phyloP scores from a whole-genome alignment of 2,113 vertebrate genomes.

The Rhinolophus sinicus region DNA sequence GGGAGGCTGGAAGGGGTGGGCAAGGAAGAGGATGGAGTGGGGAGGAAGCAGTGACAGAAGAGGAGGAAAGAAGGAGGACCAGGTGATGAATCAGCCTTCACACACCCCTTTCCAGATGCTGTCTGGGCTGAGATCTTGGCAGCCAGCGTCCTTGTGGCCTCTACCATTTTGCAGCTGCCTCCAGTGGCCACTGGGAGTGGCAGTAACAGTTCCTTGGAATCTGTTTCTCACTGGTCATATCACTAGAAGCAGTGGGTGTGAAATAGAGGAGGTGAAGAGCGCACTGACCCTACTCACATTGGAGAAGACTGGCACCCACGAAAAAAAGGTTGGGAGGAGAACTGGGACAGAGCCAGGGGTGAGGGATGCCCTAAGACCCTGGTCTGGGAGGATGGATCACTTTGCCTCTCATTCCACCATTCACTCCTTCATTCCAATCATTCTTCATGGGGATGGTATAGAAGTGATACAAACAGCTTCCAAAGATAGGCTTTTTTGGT shows the following conservation, averaged over 20 bases:
- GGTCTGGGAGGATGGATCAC: neutral
- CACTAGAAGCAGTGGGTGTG: slow-evolving; percentile 35
- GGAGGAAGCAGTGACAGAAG: neutral
- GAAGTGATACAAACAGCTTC: neutral
- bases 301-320: neutral
- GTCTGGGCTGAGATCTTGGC: neutral
- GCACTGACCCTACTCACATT: neutral
- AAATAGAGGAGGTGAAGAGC: neutral
- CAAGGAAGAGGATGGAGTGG: rapidly evolving
- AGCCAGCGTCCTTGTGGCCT: neutral
- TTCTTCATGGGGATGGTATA: rapidly evolving
- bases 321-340: neutral
- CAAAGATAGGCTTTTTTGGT: rapidly evolving
- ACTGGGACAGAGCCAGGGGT: neutral
- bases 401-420: neutral
- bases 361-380: neutral
- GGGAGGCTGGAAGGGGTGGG: slow-evolving; percentile 47
- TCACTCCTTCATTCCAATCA: rapidly evolving
- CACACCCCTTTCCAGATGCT: neutral
- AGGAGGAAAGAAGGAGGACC: neutral
- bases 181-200: neutral
- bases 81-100: neutral
- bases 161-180: neutral
- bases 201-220: neutral
- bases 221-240: neutral